Conservation (phyloP, 2,113 vertebrate species). For the Excalfactoria chinensis region DNA sequence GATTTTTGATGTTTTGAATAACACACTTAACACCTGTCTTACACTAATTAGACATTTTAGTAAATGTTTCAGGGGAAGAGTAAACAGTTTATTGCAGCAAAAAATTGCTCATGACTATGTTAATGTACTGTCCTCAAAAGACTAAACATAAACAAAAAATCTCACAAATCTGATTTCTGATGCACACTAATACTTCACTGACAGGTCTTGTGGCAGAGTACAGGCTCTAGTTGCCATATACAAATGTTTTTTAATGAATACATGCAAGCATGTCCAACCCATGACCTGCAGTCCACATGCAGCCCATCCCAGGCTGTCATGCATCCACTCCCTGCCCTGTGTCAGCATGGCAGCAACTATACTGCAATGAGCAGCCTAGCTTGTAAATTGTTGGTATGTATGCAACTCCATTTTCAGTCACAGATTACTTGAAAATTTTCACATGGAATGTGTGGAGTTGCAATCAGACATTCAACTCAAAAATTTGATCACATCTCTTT, state of each 20-base stretch:
- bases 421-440: too few species aligned
- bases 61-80: not conserved
- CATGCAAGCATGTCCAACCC: too few species aligned
- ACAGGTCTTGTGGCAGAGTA: not conserved
- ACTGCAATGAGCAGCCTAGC: too few species aligned
- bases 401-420: too few species aligned
- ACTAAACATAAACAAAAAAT: not conserved
- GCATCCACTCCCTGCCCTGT: too few species aligned
- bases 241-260: not conserved
- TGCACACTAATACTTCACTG: not conserved
- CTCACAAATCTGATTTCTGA: not conserved
- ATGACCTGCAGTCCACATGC: too few species aligned
- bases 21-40: not conserved
- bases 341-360: too few species aligned
- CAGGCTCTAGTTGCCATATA: not conserved
- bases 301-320: too few species aligned
- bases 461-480: too few species aligned
- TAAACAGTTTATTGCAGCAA: not conserved
- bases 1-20: not conserved
- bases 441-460: too few species aligned
- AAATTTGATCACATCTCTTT: too few species aligned
- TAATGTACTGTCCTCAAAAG: not conserved
- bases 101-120: not conserved
- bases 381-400: too few species aligned
- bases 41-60: not conserved